Evolutionary conservation across 2,797 vertebrate species (phyloP), one percentile per base, ranked within the genome.

Genomic region (Cottoperca gobio): DNA sequence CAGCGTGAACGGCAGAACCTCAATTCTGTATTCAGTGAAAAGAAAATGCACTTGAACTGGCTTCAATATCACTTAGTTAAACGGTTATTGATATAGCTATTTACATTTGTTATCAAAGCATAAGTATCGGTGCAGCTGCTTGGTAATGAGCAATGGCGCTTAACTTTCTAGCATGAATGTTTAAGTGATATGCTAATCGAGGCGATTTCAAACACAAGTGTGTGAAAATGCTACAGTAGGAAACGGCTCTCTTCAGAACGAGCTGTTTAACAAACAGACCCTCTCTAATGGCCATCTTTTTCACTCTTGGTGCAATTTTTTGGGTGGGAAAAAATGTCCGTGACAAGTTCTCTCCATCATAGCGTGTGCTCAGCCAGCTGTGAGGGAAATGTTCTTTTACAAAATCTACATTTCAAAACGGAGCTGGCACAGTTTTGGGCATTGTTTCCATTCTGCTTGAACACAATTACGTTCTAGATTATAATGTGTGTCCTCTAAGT

Each of bases 221-320:
- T 57, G 48, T 64, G 12, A 57, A 73, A 79, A 67, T 23, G 46
- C 10, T 14, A 35, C 37, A 59, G 39, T 24, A 52, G 21, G 74
- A 57, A 65, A 42, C 33, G 16, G 23, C 31, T 82, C 23, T 48
- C 23, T 48, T 59, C 57, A 62, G 33, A 68, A 65, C 72, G 6
- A 68, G 46, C 52, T 55, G 17, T 52, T 78, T 17, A 73, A 60
- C 23, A 68, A 58, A 35, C 40, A n/a, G 61, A 52, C 16, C 17
- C 3, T 19, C n/a, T 63, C 13, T 68, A 64, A 73, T 67, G 46
- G 46, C 45, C 70, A 67, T 63, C 76, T 81, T 64, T 82, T 63
- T 84, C 53, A 63, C 48, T 42, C 21, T 21, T 52, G 17, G 33
- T 26, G 24, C 17, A 53, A 45, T 57, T 68, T 35, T 19, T 55